A percentile compares a stretch with the other conserved stretches of the same genome.
phyloP scores from a whole-genome alignment of 2,113 vertebrate species.

The Thalassarche chlororhynchos region DNA sequence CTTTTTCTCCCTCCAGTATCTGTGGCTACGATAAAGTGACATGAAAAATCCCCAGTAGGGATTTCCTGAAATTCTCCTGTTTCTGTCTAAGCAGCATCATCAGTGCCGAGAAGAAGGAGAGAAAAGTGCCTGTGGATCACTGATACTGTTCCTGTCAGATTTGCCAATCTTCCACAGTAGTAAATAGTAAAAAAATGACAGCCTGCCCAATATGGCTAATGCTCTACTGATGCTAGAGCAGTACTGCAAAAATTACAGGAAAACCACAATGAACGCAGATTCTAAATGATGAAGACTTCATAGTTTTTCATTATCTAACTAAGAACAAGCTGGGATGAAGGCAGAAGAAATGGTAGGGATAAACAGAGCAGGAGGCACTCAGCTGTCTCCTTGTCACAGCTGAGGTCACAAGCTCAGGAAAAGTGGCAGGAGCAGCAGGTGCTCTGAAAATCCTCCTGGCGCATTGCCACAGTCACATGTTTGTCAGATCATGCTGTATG shows the following conservation, averaged over 20 bases:
- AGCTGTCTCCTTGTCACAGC: background rate
- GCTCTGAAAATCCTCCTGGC: background rate
- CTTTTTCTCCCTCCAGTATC: background rate
- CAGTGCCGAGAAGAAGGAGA: background rate
- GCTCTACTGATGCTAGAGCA: background rate
- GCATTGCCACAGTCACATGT: background rate
- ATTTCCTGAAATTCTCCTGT: background rate
- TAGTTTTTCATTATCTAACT: background rate
- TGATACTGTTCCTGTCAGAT: background rate
- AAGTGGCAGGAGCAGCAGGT: conserved; percentile 26
- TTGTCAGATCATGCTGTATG: background rate
- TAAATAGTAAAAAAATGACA: background rate
- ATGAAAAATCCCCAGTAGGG: background rate
- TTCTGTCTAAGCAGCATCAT: background rate
- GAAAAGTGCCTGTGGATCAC: background rate
- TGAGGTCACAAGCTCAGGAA: background rate
- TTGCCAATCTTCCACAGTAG: background rate
- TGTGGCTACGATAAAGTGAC: background rate
- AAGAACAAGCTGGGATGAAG: background rate
- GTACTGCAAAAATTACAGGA: background rate
- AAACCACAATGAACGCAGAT: rapidly evolving
- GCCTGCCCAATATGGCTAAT: background rate
- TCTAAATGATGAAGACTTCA: background rate
- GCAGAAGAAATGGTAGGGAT: background rate
- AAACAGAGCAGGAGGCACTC: background rate